Conservation (phyloP, 2,888 invertebrate genomes). For the Amphipyra berbera region DNA sequence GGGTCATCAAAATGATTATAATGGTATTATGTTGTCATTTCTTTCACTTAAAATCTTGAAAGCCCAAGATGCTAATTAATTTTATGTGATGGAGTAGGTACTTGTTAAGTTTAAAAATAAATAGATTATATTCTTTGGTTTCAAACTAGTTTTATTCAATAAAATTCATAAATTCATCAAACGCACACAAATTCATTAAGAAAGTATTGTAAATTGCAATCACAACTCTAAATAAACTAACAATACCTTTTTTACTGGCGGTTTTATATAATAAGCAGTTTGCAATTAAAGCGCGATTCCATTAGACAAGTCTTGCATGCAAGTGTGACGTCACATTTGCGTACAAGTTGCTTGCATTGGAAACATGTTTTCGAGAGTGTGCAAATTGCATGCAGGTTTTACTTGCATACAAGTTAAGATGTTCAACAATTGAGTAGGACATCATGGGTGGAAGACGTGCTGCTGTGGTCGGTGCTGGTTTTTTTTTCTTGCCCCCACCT, state of each 20-base stretch:
- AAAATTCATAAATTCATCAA: conserved; percentile 26
- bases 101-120: conserved; percentile 45
- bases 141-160: conserved; percentile 39
- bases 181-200: conserved; percentile 25
- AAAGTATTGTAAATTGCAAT: not conserved
- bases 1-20: too few relatives aligned
- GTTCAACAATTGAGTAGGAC: too few relatives aligned
- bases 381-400: too few relatives aligned
- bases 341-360: too few relatives aligned
- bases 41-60: not conserved
- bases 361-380: too few relatives aligned
- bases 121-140: conserved; percentile 14
- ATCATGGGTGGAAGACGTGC: too few relatives aligned
- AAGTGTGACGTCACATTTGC: too few relatives aligned
- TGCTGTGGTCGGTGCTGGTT: too few relatives aligned
- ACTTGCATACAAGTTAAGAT: too few relatives aligned
- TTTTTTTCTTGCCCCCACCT: too few relatives aligned
- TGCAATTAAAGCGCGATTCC: too few relatives aligned
- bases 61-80: conserved; percentile 1
- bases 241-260: not conserved
- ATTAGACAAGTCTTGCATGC: too few relatives aligned
- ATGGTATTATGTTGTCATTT: not conserved
- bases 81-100: conserved; percentile 5
- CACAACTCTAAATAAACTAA: not conserved
- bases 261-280: not conserved